Conservation (phyloP, 2,888 invertebrate species). For the Ormyrus labotus region DNA sequence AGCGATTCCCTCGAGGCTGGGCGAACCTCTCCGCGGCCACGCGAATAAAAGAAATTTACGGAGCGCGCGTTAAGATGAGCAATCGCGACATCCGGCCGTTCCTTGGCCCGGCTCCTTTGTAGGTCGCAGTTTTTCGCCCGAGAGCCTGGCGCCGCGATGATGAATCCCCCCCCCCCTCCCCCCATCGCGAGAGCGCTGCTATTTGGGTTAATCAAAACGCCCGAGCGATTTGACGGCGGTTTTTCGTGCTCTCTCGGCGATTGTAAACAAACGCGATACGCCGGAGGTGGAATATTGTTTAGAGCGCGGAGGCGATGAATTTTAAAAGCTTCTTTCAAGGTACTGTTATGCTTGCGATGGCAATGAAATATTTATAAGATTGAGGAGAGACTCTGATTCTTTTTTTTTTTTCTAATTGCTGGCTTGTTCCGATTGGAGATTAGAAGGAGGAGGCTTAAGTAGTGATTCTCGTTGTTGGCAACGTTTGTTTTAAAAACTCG, state of each 20-base stretch:
- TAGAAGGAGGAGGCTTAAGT: too few relatives aligned
- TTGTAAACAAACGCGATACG: not conserved
- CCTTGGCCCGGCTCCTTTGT: conserved; percentile 40
- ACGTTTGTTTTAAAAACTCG: too few relatives aligned
- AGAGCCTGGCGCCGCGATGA: conserved; percentile 9
- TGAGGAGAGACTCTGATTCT: conserved; percentile 7
- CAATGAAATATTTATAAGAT: conserved; percentile 42
- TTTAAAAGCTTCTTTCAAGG: conserved; percentile 46
- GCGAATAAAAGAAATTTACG: conserved; percentile 51
- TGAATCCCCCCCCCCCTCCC: too few relatives aligned
- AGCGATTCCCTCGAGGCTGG: conserved; percentile 3
- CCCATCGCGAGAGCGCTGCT: not conserved
- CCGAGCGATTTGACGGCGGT: not conserved
- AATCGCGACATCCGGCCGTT: conserved; percentile 39
- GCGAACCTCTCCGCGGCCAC: conserved; percentile 10
- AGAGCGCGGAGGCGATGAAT: conserved; percentile 26
- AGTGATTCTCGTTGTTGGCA: too few relatives aligned
- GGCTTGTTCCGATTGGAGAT: too few relatives aligned
- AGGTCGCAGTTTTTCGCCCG: conserved; percentile 33
- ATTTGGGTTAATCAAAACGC: not conserved
- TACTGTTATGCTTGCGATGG: not conserved
- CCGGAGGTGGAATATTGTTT: not conserved
- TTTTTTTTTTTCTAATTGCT: not conserved
- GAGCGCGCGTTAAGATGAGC: conserved; percentile 47
- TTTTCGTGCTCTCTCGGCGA: not conserved